Evolutionary conservation across 2,888 invertebrate genomes (phyloP).

Genomic region (Tuberolachnus salignus): DNA sequence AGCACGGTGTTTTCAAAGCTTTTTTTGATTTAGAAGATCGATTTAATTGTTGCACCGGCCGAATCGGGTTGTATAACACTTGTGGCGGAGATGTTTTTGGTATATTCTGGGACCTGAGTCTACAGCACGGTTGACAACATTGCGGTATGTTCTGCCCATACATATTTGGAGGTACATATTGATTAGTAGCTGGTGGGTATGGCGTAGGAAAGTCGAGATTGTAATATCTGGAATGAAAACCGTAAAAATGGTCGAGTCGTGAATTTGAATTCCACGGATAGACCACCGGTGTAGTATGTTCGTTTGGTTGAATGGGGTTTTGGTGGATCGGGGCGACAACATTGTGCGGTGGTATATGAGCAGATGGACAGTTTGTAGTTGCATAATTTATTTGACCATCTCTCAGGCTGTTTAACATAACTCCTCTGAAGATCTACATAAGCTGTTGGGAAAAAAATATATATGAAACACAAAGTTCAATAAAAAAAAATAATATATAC

Average conservation of each 20-base stretch:
- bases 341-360: conserved; percentile 45
- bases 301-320: conserved; percentile 33
- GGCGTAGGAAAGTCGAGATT: conserved; percentile 49
- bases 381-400: conserved; percentile 53
- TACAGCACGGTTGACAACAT: conserved; percentile 52
- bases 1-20: conserved; percentile 33
- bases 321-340: conserved; percentile 46
- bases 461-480: not conserved
- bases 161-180: conserved; percentile 38
- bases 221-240: conserved; percentile 55
- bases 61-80: conserved; percentile 23
- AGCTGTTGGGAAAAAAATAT: conserved; percentile 19
- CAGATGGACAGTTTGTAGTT: conserved; percentile 42
- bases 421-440: conserved; percentile 39
- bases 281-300: conserved; percentile 16
- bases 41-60: conserved; percentile 37
- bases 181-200: conserved; percentile 42
- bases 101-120: conserved; percentile 39
- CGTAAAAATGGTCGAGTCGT: conserved; percentile 50
- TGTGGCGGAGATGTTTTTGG: conserved; percentile 41
- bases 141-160: conserved; percentile 47
- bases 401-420: conserved; percentile 53
- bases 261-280: conserved; percentile 46
- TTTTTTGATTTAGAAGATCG: conserved; percentile 47
- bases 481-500: not conserved